These are phyloP conservation scores for Accipiter virgatus DNA, from an alignment of 2,113 vertebrate species.

Conservation along the genomic window DNA sequence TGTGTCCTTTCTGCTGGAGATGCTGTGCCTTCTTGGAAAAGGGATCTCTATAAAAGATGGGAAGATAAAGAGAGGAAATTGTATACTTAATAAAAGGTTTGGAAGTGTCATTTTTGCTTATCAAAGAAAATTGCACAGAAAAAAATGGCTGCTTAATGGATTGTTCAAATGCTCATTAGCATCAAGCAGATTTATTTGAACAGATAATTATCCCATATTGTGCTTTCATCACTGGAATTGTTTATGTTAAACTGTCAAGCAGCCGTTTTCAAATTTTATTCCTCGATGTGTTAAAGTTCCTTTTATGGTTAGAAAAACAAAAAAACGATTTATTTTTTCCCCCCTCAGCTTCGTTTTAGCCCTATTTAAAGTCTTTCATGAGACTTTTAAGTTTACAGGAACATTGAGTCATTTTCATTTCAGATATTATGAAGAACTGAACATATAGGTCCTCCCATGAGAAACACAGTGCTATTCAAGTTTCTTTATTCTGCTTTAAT, in stretches of 20 bases:
- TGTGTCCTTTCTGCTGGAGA: neutral
- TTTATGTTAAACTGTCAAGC: slow-evolving; percentile 53
- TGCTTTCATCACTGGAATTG: slow-evolving; percentile 62
- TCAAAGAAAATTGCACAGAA: slow-evolving; percentile 15
- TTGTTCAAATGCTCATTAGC: slow-evolving; percentile 56
- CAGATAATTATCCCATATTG: slow-evolving; percentile 60
- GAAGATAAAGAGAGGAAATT: neutral
- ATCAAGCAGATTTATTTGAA: slow-evolving; percentile 62
- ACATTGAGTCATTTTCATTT: neutral
- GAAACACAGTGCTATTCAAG: neutral
- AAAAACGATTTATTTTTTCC: neutral
- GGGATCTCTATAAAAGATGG: neutral
- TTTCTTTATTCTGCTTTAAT: neutral
- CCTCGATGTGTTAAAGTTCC: slow-evolving; percentile 15
- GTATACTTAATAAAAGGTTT: neutral
- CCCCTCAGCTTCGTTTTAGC: neutral
- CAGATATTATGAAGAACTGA: neutral
- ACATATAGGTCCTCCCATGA: neutral
- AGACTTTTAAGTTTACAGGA: neutral
- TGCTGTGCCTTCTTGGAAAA: neutral
- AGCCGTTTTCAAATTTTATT: slow-evolving; percentile 26
- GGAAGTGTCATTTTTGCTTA: slow-evolving; percentile 46
- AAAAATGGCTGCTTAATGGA: slow-evolving; percentile 26
- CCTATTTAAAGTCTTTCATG: neutral
- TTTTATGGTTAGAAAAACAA: slow-evolving; percentile 9